Evolutionary conservation across 1,140 invertebrate species (phyloP).

Genomic region (Psilanteris sp.): DNA sequence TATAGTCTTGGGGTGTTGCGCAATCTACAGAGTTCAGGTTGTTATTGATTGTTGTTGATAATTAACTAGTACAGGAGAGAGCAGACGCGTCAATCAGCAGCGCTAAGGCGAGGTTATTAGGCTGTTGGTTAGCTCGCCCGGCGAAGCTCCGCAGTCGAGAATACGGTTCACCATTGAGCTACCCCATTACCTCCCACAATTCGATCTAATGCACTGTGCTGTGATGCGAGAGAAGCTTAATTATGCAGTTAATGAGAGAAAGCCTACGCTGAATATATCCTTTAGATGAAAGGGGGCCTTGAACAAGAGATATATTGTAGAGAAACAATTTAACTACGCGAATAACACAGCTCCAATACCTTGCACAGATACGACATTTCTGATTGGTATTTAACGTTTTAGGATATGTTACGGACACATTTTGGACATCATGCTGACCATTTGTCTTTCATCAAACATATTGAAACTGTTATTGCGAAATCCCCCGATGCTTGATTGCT

Average conservation of each 20-base stretch:
- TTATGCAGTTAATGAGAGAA: slow-evolving; percentile 77
- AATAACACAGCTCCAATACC: slow-evolving; percentile 4
- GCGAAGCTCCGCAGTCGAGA: slow-evolving; percentile 56
- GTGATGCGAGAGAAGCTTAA: slow-evolving; percentile 76
- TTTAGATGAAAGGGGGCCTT: slow-evolving; percentile 40
- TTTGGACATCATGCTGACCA: slow-evolving; percentile 31
- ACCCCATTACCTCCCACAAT: slow-evolving; percentile 77
- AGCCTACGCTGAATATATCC: slow-evolving; percentile 67
- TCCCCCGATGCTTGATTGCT: slow-evolving; percentile 30
- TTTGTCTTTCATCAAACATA: slow-evolving; percentile 21
- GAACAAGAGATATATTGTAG: slow-evolving; percentile 53
- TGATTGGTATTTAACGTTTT: slow-evolving; percentile 48
- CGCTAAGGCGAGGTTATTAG: slow-evolving; percentile 77
- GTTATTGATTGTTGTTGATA: slow-evolving; percentile 80
- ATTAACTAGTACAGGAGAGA: slow-evolving; percentile 73
- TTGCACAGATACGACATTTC: slow-evolving; percentile 13
- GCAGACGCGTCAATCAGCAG: slow-evolving; percentile 76
- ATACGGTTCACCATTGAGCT: slow-evolving; percentile 70
- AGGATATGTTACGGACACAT: slow-evolving; percentile 13
- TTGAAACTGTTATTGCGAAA: slow-evolving; percentile 16
- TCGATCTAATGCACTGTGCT: slow-evolving; percentile 75
- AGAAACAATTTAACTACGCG: slow-evolving; percentile 50
- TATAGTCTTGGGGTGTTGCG: slow-evolving; percentile 55
- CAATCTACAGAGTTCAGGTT: slow-evolving; percentile 52
- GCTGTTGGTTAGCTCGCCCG: slow-evolving; percentile 73